Percentiles rank a stretch among this genome's conserved stretches.
phyloP scores from a whole-genome alignment of 92 coral and sea anemone genomes.

The Chrysogorgia sp. region DNA sequence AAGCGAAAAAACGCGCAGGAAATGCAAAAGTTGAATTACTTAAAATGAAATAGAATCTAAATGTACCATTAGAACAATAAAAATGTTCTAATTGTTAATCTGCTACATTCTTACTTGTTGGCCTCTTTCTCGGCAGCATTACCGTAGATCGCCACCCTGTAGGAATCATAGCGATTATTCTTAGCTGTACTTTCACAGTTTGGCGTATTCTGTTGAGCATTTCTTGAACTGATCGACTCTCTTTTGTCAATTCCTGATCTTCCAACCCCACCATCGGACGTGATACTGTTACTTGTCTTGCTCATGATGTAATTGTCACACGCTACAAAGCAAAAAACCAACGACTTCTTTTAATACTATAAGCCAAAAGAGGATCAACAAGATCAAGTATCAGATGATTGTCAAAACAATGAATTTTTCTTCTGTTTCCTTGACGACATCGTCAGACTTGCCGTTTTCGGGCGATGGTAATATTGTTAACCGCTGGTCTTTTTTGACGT shows the following conservation, averaged over 20 bases:
- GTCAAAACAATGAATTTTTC: neutral
- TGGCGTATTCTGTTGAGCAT: neutral
- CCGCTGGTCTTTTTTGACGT: no score
- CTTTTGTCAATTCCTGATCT: no score
- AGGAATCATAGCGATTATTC: slow-evolving; percentile 26
- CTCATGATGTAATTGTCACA: no score
- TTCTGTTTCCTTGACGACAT: neutral
- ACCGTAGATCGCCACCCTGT: slow-evolving; percentile 26
- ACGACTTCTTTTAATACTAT: neutral
- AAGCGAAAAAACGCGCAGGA: neutral
- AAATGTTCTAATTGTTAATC: neutral
- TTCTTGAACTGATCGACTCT: neutral
- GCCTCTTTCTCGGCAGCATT: slow-evolving; percentile 29
- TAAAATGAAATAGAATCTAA: neutral
- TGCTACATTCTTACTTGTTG: slow-evolving; percentile 5
- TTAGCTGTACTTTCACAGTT: neutral
- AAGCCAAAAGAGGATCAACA: neutral
- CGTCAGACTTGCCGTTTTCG: no score
- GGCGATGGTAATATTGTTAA: neutral
- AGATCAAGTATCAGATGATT: neutral
- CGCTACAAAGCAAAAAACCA: no score
- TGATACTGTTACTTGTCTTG: no score
- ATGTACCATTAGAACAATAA: neutral
- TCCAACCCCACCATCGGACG: no score
- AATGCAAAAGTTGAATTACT: neutral